These are phyloP conservation scores for Hipposideros larvatus DNA, from an alignment of 2,797 vertebrate genomes.

Conservation along the genomic window DNA sequence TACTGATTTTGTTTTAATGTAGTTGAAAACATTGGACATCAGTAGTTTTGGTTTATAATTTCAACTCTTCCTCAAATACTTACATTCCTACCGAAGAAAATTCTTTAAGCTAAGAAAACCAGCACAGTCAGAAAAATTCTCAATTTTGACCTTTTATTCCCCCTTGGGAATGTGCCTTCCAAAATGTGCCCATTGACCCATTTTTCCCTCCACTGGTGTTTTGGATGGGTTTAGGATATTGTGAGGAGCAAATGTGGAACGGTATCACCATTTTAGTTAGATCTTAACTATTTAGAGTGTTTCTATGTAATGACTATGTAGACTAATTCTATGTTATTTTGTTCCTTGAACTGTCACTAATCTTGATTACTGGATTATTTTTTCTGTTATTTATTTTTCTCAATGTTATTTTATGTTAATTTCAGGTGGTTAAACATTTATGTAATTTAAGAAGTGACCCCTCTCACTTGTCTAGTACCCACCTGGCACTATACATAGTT, in stretches of 20 bases:
- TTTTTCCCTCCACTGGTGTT: background rate
- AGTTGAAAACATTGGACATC: background rate
- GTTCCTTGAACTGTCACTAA: background rate
- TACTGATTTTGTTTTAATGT: background rate
- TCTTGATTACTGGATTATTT: background rate
- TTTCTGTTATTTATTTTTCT: no score
- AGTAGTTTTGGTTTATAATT: constrained; percentile 20
- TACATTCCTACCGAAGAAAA: background rate
- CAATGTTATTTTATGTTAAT: no score
- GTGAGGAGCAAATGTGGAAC: background rate
- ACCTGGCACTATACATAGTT: no score
- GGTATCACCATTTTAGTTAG: background rate
- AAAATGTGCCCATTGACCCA: background rate
- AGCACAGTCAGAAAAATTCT: background rate
- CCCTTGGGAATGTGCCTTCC: background rate
- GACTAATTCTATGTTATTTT: background rate
- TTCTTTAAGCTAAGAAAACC: background rate
- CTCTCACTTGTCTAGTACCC: no score
- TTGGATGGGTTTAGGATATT: constrained; percentile 12
- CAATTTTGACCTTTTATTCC: background rate
- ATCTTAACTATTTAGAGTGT: background rate
- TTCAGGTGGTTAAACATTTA: no score
- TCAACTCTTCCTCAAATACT: background rate
- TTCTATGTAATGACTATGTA: background rate
- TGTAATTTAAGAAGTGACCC: no score